Evolutionary conservation across 2,113 vertebrate species (phyloP).

Genomic region (Oreochromis aureus): DNA sequence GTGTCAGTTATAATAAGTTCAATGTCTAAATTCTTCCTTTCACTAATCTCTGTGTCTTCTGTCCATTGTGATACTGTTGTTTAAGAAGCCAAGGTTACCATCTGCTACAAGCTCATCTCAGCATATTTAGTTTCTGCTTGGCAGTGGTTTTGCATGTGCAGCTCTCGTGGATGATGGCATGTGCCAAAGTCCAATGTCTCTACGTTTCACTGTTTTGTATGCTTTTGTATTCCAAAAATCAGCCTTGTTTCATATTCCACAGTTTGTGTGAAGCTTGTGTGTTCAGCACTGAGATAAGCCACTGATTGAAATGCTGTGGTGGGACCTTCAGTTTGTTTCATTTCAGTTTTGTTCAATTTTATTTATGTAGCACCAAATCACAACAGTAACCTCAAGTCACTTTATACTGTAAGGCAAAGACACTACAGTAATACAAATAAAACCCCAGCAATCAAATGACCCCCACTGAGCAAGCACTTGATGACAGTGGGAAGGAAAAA

Average conservation of each 20-base stretch:
- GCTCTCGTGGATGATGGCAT: background rate
- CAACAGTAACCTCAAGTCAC: background rate
- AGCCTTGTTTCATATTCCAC: background rate
- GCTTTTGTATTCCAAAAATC: background rate
- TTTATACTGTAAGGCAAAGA: background rate
- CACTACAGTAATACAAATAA: background rate
- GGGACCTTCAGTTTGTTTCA: background rate
- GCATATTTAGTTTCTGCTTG: background rate
- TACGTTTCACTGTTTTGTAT: background rate
- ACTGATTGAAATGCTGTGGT: background rate
- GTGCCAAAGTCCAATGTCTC: background rate
- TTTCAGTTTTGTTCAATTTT: background rate
- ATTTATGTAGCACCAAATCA: background rate
- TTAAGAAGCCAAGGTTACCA: background rate
- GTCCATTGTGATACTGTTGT: background rate
- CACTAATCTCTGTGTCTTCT: background rate
- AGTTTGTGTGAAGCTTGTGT: background rate
- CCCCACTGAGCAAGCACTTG: background rate
- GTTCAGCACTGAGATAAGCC: background rate
- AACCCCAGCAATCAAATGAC: background rate
- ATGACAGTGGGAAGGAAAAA: background rate
- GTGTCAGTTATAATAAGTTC: background rate
- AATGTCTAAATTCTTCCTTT: background rate
- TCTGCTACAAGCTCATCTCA: background rate
- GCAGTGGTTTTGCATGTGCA: background rate